These are phyloP conservation scores for Yponomeuta plumbellus DNA, from an alignment of 2,888 invertebrate species.

Conservation along the genomic window DNA sequence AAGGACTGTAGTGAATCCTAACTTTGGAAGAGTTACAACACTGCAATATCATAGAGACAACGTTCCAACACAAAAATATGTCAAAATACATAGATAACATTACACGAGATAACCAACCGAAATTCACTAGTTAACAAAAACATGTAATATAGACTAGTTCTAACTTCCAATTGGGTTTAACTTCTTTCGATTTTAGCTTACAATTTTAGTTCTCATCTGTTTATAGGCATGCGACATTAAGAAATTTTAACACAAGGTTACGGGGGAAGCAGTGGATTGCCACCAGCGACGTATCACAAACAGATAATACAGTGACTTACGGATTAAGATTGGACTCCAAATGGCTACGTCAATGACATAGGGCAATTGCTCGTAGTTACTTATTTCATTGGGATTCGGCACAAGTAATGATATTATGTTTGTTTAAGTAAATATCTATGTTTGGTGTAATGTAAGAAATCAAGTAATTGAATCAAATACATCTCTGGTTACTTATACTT, in stretches of 20 bases:
- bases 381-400: no score
- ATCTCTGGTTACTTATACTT: no score
- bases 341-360: no score
- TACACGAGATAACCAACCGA: background rate
- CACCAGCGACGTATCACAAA: slow-evolving; percentile 8
- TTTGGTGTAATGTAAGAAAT: no score
- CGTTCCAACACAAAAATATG: slow-evolving; percentile 32
- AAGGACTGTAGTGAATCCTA: background rate
- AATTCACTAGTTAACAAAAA: background rate
- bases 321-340: background rate
- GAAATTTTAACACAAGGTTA: slow-evolving; percentile 29
- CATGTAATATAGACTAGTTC: background rate
- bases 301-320: background rate
- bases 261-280: slow-evolving; percentile 31
- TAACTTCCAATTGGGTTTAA: slow-evolving; percentile 16
- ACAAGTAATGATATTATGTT: no score
- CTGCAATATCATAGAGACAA: slow-evolving; percentile 25
- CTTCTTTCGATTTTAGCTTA: slow-evolving; percentile 25
- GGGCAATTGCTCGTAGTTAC: no score
- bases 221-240: slow-evolving; percentile 55
- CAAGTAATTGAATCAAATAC: no score
- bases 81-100: background rate
- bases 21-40: background rate
- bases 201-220: slow-evolving; percentile 25
- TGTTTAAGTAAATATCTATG: no score